Evolutionary conservation across 2,113 vertebrate genomes (phyloP), one percentile per base, ranked within the genome.

Genomic region (Rhabdornis inornatus): DNA sequence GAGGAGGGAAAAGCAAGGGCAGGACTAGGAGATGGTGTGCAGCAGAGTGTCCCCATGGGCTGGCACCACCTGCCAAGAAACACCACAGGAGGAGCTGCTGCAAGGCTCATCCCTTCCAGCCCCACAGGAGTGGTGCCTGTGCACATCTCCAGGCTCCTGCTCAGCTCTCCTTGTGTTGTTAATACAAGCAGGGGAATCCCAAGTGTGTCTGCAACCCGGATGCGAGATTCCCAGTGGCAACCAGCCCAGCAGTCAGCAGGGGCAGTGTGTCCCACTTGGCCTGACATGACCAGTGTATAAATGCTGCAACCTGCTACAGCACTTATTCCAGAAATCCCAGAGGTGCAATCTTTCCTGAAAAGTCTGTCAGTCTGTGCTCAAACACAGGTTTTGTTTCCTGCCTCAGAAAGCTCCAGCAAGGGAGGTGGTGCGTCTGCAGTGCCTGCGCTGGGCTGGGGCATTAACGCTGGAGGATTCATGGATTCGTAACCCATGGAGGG

Each of bases 151-250:
- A 31, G 92, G 72, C 81, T 93, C 47, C 24, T 74, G 68, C 64
- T 74, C 80, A 49, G 89, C 49, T 89, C 52, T 78, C 72, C 4
- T 64, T 52, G 21, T 40, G 40, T 61, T 76, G 84, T 83, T 49
- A 30, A 52, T 44, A 94, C 94, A 94, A 96, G 69, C 18, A 87
- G 70, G 87, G 69, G 56, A 91, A 83, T 94, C 94, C 87, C 95
- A 60, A 68, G 87, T 15, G 93, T 89, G 70, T 55, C 77, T 82
- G 65, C 79, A 93, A 3, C 35, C 44, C 7, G 1, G 64, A 35
- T 6, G 50, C 0, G 56, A 66, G 91, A 89, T 84, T 95, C 92
- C 83, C 92, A 56, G 7, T 64, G 89, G 95, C 87, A 95, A 3
- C 61, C 64, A 69, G 87, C 89, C 77, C 91, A 25, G 94, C 72